Base-by-base conservation (phyloP, 2,888 invertebrate species). In the Palloptera scutellata region DNA sequence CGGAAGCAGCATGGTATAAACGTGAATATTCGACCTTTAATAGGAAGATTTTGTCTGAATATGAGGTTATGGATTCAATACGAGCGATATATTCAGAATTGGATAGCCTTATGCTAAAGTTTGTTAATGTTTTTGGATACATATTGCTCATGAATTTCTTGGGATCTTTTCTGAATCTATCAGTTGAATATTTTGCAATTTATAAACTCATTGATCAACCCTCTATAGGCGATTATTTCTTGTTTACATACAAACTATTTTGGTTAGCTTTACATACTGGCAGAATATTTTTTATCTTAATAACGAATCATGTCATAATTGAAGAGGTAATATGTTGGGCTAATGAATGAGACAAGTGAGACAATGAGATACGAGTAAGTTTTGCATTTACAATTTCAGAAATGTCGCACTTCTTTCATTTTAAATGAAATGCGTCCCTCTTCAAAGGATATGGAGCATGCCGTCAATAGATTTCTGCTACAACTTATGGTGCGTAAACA, bases 381-480 rank as follows among this genome's bases (percentile, higher is more conserved):
- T 51, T 9, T 2, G 41, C 12, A 19, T 64, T 12, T 43, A 17
- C 20, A 62, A 30, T 61, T 45, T 0, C 13, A 83, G 83, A 82
- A 80, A 75, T 78, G 78, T 1, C 73, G 74, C 11, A 75, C 79
- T 0, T 73, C 70, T 8, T 72, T 72, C 17, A 61, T 45, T 70
- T 71, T 57, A 71, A 48, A 52, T 72, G 67, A n/a, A 66, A 73
- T 81, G 19, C 72, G 77, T 2, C 64, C 73, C 0, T 66, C 67
- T 1, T 74, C 75, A 4, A 54, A 60, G 0, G 71, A 71, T 1
- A 57, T 74, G 62, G 81, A 83, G 42, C 74, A 75, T 0, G 70
- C 72, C 13, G 70, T 83, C 20, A 81, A 75, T 72, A 73, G 76
- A 1, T 83, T 81, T 66, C 70, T 82, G 20, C 53, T 80, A 54